phyloP scores from a whole-genome alignment of 2,888 invertebrate genomes.

The Archips xylosteana region DNA sequence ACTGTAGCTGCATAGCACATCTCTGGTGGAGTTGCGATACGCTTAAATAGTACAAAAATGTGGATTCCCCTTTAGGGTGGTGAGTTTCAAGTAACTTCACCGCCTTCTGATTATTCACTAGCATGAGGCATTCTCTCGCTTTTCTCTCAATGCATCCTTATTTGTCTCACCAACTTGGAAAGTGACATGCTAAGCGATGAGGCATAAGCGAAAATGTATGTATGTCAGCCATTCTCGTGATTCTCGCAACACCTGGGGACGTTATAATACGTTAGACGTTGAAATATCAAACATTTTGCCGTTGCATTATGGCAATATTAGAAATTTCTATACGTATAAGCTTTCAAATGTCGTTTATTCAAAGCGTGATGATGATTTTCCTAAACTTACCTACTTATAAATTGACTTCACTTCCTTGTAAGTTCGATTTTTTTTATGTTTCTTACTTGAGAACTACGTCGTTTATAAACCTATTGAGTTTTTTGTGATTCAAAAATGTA shows the following conservation, averaged over 20 bases:
- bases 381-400: too few relatives aligned
- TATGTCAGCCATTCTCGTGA: not conserved
- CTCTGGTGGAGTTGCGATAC: too few relatives aligned
- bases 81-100: constrained; percentile 15
- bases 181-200: not conserved
- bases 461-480: too few relatives aligned
- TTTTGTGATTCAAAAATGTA: too few relatives aligned
- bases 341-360: not conserved
- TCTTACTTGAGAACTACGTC: too few relatives aligned
- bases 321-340: not conserved
- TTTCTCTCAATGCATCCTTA: not conserved
- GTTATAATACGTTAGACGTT: not conserved
- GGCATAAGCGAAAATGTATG: not conserved
- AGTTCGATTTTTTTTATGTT: too few relatives aligned
- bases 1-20: too few relatives aligned
- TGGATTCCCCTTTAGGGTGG: too few relatives aligned
- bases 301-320: not conserved
- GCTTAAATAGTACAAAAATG: too few relatives aligned
- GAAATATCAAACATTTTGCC: not conserved
- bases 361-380: too few relatives aligned
- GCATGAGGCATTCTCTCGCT: not conserved
- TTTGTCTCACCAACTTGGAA: not conserved
- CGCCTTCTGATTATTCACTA: constrained; percentile 32
- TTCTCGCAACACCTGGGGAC: not conserved
- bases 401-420: too few relatives aligned